Base-by-base conservation (phyloP, 2,888 invertebrate species). In the Parnassius apollo region DNA sequence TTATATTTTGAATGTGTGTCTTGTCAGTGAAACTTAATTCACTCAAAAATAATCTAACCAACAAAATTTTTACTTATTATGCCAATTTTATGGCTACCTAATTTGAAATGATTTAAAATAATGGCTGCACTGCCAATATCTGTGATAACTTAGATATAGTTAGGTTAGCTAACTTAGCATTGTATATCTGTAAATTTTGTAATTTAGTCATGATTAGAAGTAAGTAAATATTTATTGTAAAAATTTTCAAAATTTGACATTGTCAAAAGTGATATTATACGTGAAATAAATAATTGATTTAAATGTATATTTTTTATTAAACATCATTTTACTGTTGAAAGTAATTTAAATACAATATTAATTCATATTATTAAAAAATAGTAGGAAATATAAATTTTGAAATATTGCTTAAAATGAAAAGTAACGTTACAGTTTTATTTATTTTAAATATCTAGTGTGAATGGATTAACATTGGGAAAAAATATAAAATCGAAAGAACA, bases 111-210 rank as follows among this genome's bases (percentile, higher is more conserved):
- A 82, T 76, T 80, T 82, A 80, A 81, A 78, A 79, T 75, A 78
- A 79, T 75, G 90, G 90, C 88, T 81, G 70, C 71, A 75, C 67
- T 83, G 91, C 90, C 89, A 74, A 77, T 77, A 90, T 88, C 91
- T 91, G 91, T 91, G 91, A 91, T 91, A 91, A 86, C 78, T 80
- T 90, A 90, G 87, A 69, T 80, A 63, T 83, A 86, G 78, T 67
- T 78, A 77, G 74, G 74, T 73, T 78, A 13, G 80, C 70, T 74
- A 78, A 57, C 22, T 8, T 64, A 81, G 76, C 75, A 75, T 79
- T 76, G 76, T 77, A 80, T 78, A 71, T 76, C 76, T 86, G 85
- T 86, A 87, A 80, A 86, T 86, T 83, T 82, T 87, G 82, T 86
- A 86, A 80, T 75, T 77, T 84, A 87, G 83, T 81, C 80, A 81